Conservation (phyloP, 2,113 vertebrate genomes). For the Ascaphus truei region DNA sequence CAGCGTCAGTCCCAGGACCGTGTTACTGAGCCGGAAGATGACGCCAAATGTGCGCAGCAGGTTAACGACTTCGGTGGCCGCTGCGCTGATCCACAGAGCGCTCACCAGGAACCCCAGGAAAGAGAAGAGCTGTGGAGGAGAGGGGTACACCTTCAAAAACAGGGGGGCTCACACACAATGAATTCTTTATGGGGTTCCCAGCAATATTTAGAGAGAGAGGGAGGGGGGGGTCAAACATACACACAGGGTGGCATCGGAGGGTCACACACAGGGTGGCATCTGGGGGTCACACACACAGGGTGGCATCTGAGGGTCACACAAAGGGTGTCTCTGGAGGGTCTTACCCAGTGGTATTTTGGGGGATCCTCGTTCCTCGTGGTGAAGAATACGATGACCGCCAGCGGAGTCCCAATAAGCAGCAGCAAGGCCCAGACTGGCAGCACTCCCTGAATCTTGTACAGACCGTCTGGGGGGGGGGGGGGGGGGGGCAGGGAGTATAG, state of each 20-base stretch:
- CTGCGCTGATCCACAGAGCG: conserved; percentile 82
- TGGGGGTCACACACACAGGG: background rate
- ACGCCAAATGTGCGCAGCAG: conserved; percentile 82
- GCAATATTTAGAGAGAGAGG: background rate
- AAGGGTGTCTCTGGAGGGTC: background rate
- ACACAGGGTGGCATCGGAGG: background rate
- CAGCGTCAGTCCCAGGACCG: conserved; percentile 87
- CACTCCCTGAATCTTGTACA: conserved; percentile 73
- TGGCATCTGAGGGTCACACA: rapidly evolving
- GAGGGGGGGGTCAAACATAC: background rate
- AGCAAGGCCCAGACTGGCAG: conserved; percentile 81
- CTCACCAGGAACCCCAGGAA: conserved; percentile 90
- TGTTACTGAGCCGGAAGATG: conserved; percentile 88
- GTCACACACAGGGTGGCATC: too few species aligned
- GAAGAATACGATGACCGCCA: conserved; percentile 73
- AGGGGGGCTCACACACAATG: background rate
- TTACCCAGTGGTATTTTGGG: conserved; percentile 82
- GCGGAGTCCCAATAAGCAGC: conserved; percentile 60
- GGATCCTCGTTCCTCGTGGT: conserved; percentile 75
- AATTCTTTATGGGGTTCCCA: too few species aligned
- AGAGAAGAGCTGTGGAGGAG: conserved; percentile 72
- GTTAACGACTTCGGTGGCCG: conserved; percentile 87
- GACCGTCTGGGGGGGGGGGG: conserved; percentile 60
- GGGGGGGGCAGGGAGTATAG: background rate
- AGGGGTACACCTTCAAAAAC: too few species aligned